phyloP scores from a whole-genome alignment of 2,113 vertebrate genomes.

The Microtus pennsylvanicus region DNA sequence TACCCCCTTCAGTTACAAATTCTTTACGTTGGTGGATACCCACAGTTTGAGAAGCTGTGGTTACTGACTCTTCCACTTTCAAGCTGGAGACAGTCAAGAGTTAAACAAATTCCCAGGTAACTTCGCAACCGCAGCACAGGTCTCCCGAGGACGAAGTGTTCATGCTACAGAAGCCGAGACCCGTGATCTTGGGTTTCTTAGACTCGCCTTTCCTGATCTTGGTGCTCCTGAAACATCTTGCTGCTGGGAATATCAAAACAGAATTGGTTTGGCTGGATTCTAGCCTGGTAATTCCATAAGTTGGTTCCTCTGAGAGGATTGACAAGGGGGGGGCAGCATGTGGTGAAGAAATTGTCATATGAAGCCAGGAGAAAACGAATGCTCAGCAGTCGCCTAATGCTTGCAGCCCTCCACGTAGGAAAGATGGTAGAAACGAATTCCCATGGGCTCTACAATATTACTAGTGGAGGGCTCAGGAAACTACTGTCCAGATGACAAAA shows the following conservation, averaged over 20 bases:
- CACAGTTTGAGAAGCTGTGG: neutral
- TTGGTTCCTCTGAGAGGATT: neutral
- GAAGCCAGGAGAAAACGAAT: neutral
- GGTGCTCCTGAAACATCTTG: neutral
- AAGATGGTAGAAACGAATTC: neutral
- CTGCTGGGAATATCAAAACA: neutral
- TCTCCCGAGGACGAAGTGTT: neutral
- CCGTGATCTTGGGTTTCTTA: neutral
- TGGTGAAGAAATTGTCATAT: neutral
- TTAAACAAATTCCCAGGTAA: neutral
- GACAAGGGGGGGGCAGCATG: neutral
- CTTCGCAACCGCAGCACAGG: rapidly evolving
- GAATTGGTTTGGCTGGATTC: conserved; percentile 20
- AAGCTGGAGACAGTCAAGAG: neutral
- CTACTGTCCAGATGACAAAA: neutral
- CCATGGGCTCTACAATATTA: neutral
- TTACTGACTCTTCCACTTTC: neutral
- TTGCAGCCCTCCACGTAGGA: neutral
- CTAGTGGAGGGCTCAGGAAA: neutral
- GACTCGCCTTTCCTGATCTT: neutral
- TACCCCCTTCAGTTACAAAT: neutral
- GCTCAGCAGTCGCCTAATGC: neutral
- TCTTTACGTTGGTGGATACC: neutral
- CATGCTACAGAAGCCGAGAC: neutral
- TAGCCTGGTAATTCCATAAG: neutral